A percentile compares a stretch with the other conserved stretches of the same genome.
Conservation (phyloP, 2,797 vertebrate species). For the Alosa sapidissima region DNA sequence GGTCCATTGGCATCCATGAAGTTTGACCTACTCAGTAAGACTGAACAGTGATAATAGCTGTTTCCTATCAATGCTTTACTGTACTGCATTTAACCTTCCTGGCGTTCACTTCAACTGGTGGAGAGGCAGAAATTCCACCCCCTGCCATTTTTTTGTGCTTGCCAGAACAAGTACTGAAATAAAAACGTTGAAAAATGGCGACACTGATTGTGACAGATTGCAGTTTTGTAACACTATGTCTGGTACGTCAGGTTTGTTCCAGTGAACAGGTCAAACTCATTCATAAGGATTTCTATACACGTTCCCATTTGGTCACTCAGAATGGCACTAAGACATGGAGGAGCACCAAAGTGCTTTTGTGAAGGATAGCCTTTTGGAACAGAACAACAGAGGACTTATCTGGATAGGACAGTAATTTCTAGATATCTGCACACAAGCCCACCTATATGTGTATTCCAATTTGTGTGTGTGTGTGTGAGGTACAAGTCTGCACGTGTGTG, state of each 20-base stretch:
- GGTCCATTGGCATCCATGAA: background rate
- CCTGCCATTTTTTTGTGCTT: background rate
- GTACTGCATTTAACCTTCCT: background rate
- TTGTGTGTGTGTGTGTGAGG: background rate
- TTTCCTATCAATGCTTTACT: background rate
- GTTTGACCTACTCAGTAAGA: background rate
- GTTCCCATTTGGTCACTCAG: background rate
- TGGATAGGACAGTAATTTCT: background rate
- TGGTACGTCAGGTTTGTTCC: background rate
- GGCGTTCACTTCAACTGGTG: background rate
- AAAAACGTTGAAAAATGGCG: no score
- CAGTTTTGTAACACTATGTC: background rate
- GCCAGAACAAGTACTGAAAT: background rate
- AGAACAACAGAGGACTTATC: background rate
- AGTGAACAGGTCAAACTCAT: conserved; percentile 9
- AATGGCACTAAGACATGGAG: background rate
- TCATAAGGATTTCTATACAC: conserved; percentile 1
- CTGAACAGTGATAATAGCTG: background rate
- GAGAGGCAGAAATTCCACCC: background rate
- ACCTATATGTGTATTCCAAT: background rate
- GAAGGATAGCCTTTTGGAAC: background rate
- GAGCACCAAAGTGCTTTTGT: background rate
- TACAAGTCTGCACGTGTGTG: background rate
- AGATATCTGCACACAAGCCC: background rate
- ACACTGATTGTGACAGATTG: background rate